phyloP scores from a whole-genome alignment of 2,113 vertebrate species.

The Forbesichthys papilliferus region DNA sequence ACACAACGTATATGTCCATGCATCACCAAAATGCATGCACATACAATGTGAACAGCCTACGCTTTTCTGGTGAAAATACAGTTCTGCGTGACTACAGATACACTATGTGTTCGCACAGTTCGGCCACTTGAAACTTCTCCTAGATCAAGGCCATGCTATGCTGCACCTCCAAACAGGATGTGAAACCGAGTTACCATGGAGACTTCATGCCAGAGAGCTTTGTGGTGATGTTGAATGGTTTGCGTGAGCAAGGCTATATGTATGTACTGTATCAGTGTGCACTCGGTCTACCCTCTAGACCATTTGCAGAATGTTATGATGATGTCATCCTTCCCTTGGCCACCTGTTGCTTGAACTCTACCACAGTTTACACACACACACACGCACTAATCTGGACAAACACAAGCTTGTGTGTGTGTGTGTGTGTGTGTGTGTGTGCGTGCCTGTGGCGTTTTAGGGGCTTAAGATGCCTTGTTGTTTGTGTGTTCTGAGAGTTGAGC shows the following conservation, averaged over 20 bases:
- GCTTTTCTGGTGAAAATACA: no score
- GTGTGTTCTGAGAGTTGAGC: neutral
- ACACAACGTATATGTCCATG: neutral
- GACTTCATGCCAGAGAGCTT: conserved; percentile 53
- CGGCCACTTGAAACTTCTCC: neutral
- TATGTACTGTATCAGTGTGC: neutral
- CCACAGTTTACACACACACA: conserved; percentile 20
- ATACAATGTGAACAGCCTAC: conserved; percentile 27
- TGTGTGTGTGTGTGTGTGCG: neutral
- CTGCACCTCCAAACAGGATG: conserved; percentile 54
- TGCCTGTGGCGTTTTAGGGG: neutral
- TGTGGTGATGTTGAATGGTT: neutral
- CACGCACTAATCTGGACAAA: neutral
- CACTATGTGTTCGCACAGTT: neutral
- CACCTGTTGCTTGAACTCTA: conserved; percentile 54
- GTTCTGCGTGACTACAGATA: neutral
- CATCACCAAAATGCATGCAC: neutral
- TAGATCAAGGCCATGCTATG: conserved; percentile 1
- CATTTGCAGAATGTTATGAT: conserved; percentile 28
- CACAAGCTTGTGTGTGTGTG: neutral
- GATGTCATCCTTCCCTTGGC: conserved; percentile 24
- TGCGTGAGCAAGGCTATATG: neutral
- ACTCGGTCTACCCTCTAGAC: neutral
- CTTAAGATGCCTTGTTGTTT: neutral
- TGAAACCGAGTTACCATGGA: conserved; percentile 53